Conservation (phyloP, 2,888 invertebrate species). For the Schrankia costaestrigalis region DNA sequence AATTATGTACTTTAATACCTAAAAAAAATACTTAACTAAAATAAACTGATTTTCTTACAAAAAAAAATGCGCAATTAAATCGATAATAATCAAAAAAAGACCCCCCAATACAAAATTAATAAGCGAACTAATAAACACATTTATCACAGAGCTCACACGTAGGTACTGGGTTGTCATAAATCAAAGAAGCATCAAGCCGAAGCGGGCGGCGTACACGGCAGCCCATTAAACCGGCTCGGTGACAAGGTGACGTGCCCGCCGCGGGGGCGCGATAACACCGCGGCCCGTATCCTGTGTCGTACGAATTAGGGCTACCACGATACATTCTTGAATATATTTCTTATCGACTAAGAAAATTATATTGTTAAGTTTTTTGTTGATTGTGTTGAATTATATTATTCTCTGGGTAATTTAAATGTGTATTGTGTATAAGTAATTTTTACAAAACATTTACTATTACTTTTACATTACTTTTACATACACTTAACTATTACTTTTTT, state of each 20-base stretch:
- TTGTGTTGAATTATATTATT: not conserved
- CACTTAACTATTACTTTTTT: too few species aligned
- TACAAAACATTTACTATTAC: not conserved
- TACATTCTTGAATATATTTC: not conserved
- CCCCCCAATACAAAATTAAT: too few species aligned
- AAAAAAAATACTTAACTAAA: too few species aligned
- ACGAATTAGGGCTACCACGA: conserved; percentile 29
- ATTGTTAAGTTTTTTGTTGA: not conserved
- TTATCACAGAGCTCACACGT: conserved; percentile 27
- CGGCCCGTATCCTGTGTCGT: conserved; percentile 65
- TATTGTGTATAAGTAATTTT: too few species aligned
- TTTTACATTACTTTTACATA: not conserved
- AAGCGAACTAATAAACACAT: conserved; percentile 33
- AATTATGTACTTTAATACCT: too few species aligned
- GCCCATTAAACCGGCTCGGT: conserved; percentile 76
- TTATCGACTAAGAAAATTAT: not conserved
- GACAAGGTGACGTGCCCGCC: conserved; percentile 73
- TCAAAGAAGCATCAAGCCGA: conserved; percentile 63
- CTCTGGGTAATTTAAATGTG: too few species aligned
- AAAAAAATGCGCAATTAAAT: too few species aligned
- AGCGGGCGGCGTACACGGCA: conserved; percentile 54
- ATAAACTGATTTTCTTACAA: too few species aligned
- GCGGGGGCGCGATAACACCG: conserved; percentile 66
- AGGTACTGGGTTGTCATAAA: conserved; percentile 35
- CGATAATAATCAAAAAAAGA: too few species aligned